Conservation (phyloP, 2,113 vertebrate genomes). For the Cyanoderma ruficeps region DNA sequence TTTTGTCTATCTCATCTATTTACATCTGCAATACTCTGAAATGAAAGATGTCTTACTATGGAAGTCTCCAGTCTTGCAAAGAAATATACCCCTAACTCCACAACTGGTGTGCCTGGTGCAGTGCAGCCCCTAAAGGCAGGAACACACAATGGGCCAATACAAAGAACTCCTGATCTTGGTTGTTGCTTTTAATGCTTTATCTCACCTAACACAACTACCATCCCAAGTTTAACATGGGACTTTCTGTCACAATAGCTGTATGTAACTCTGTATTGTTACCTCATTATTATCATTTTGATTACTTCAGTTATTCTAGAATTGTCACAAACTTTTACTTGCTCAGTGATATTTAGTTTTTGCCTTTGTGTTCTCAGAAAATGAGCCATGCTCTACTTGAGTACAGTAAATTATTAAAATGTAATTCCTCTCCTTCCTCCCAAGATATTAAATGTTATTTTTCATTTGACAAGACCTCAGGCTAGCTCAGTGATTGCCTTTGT, state of each 20-base stretch:
- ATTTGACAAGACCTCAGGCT: slow-evolving; percentile 2
- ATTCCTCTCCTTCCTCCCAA: background rate
- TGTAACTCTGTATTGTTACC: background rate
- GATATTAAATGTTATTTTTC: slow-evolving; percentile 7
- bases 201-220: background rate
- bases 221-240: background rate
- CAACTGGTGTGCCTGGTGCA: background rate
- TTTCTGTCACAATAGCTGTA: background rate
- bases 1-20: background rate
- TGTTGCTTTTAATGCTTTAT: background rate
- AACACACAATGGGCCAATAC: background rate
- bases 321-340: background rate
- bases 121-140: background rate
- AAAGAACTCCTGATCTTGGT: background rate
- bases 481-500: background rate
- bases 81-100: background rate
- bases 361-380: background rate
- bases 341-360: background rate
- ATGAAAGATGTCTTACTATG: background rate
- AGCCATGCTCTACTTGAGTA: background rate
- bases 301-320: background rate
- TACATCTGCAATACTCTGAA: background rate
- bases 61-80: background rate
- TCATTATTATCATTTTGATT: background rate
- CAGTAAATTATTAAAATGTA: background rate